Conservation (phyloP, 2,797 vertebrate species). For the Netta rufina region DNA sequence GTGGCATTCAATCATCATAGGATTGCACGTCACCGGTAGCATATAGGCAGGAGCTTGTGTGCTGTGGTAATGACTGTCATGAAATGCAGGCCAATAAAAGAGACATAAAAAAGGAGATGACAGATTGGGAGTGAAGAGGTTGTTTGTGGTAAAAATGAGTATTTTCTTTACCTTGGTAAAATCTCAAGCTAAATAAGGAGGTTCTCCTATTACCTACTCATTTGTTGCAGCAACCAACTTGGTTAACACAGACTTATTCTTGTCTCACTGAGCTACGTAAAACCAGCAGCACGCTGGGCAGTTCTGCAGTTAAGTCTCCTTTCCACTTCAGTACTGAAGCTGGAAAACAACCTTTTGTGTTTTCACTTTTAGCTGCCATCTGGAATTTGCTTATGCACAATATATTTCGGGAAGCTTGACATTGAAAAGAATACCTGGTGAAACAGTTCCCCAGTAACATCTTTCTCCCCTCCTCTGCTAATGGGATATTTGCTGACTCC, state of each 20-base stretch:
- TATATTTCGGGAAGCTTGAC: neutral
- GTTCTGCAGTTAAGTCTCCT: neutral
- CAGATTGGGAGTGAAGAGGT: neutral
- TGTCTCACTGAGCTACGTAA: neutral
- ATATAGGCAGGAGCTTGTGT: neutral
- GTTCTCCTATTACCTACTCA: neutral
- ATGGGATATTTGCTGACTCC: neutral
- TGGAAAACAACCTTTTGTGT: neutral
- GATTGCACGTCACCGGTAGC: neutral
- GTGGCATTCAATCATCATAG: neutral
- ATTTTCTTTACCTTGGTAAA: neutral
- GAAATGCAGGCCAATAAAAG: slow-evolving; percentile 17
- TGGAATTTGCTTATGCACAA: neutral
- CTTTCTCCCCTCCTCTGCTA: neutral
- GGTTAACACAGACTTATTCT: neutral
- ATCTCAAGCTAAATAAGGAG: neutral
- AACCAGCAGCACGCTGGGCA: neutral
- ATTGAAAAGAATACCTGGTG: neutral
- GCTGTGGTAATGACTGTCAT: neutral
- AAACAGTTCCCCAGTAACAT: neutral
- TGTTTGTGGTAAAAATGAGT: neutral
- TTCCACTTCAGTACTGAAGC: neutral
- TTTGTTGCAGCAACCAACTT: neutral
- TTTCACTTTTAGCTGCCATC: neutral
- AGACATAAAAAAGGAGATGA: slow-evolving; percentile 5